These are phyloP conservation scores for Eristalis arbustorum DNA, from an alignment of 2,888 invertebrate genomes.

Conservation along the genomic window DNA sequence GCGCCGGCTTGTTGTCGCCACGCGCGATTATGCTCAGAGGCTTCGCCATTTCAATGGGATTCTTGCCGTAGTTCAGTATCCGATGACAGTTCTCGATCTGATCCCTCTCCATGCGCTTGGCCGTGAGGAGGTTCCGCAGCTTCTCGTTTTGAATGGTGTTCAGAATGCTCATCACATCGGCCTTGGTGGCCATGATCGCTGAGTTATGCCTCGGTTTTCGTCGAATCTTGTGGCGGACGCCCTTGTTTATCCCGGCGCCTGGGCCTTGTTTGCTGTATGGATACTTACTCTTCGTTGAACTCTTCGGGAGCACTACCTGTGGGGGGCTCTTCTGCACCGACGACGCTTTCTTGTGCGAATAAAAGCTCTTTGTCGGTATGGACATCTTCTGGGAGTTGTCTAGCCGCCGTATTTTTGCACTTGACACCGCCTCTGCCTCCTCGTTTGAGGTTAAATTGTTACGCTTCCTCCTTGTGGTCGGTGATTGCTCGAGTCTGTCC, in stretches of 20 bases:
- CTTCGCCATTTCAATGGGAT: slow-evolving; percentile 78
- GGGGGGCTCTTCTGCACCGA: slow-evolving; percentile 20
- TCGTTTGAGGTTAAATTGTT: slow-evolving; percentile 23
- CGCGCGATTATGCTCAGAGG: slow-evolving; percentile 73
- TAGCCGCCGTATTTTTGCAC: slow-evolving; percentile 66
- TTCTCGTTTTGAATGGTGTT: slow-evolving; percentile 76
- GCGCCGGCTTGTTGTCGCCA: background rate
- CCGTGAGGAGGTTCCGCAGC: slow-evolving; percentile 75
- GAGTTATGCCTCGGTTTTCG: slow-evolving; percentile 60
- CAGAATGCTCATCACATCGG: slow-evolving; percentile 74
- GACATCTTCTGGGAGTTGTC: slow-evolving; percentile 36
- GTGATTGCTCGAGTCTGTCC: slow-evolving; percentile 8
- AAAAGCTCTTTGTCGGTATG: slow-evolving; percentile 74
- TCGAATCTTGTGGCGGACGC: slow-evolving; percentile 76
- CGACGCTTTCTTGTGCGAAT: slow-evolving; percentile 68
- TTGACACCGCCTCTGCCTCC: slow-evolving; percentile 40
- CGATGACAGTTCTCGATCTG: slow-evolving; percentile 76
- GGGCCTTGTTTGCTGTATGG: background rate
- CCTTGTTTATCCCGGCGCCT: slow-evolving; percentile 74
- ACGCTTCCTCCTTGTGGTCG: slow-evolving; percentile 55
- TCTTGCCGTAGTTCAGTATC: slow-evolving; percentile 75
- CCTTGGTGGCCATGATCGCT: slow-evolving; percentile 27
- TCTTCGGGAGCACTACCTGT: background rate
- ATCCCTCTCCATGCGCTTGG: slow-evolving; percentile 74
- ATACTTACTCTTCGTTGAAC: background rate